phyloP scores from a whole-genome alignment of 2,113 vertebrate genomes.

The Xerus inauris region DNA sequence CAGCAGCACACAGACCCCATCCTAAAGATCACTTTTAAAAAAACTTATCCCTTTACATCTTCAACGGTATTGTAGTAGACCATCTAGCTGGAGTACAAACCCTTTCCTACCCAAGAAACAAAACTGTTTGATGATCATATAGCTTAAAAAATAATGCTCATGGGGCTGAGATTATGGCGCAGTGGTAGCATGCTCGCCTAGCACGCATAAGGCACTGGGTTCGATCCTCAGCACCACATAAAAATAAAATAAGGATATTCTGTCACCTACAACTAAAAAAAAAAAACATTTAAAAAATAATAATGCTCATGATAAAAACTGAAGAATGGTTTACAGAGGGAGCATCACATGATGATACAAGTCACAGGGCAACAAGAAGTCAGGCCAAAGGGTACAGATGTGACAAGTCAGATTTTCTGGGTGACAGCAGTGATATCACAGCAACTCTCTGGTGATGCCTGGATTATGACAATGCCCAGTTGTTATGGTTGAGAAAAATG shows the following conservation, averaged over 20 bases:
- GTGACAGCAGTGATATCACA: neutral
- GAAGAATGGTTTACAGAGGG: neutral
- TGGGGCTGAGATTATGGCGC: too few relatives aligned
- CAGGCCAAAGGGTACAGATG: neutral
- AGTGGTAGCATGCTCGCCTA: too few relatives aligned
- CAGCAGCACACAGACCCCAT: neutral
- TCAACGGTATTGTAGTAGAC: neutral
- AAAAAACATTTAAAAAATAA: too few relatives aligned
- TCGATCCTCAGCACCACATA: too few relatives aligned
- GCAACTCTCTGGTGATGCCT: neutral
- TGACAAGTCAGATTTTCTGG: neutral
- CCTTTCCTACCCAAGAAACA: neutral
- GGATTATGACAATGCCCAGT: neutral
- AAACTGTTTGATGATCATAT: neutral
- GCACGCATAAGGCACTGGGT: too few relatives aligned
- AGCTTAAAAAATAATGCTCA: too few relatives aligned
- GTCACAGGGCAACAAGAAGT: neutral
- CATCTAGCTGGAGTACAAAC: neutral
- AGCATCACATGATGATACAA: neutral
- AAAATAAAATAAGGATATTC: too few relatives aligned
- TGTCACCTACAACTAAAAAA: too few relatives aligned
- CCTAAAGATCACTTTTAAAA: neutral
- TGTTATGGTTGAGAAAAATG: neutral
- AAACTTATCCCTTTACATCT: neutral
- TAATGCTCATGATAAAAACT: neutral